Percentiles rank a stretch among this genome's conserved stretches.
Conservation (phyloP, 2,113 vertebrate species). For the Hippocampus barbouri region DNA sequence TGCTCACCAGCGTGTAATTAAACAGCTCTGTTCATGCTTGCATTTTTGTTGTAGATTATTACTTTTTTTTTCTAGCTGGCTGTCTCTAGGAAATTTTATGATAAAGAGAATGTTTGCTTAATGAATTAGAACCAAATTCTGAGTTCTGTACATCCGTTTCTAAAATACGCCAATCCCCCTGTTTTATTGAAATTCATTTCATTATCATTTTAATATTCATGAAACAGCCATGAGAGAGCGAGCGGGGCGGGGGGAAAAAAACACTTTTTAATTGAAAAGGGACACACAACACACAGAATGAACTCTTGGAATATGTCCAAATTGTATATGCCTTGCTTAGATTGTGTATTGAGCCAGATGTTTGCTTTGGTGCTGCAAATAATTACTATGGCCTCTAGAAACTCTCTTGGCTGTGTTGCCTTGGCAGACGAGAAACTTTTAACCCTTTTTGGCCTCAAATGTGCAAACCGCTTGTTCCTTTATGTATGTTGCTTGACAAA, state of each 20-base stretch:
- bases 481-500: not conserved
- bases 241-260: slow-evolving; percentile 49
- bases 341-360: slow-evolving; percentile 40
- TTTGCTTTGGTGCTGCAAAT: slow-evolving; percentile 39
- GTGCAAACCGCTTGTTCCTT: slow-evolving; percentile 8
- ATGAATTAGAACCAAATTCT: slow-evolving; percentile 55
- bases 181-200: slow-evolving; percentile 66
- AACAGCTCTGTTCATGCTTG: slow-evolving; percentile 32
- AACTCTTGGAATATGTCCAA: slow-evolving; percentile 57
- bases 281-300: slow-evolving; percentile 48
- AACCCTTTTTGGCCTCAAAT: slow-evolving; percentile 19
- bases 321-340: slow-evolving; percentile 34
- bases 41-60: not conserved
- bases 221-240: slow-evolving; percentile 38
- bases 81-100: slow-evolving; percentile 60
- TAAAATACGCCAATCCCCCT: slow-evolving; percentile 59
- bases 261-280: slow-evolving; percentile 73
- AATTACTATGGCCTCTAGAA: slow-evolving; percentile 33
- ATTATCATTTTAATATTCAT: slow-evolving; percentile 70
- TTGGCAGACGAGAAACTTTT: slow-evolving; percentile 18
- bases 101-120: slow-evolving; percentile 61
- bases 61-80: slow-evolving; percentile 32
- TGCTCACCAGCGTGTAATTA: slow-evolving; percentile 62
- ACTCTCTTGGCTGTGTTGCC: slow-evolving; percentile 20
- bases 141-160: slow-evolving; percentile 52